These are phyloP conservation scores for Ameiurus melas DNA, from an alignment of 2,113 vertebrate genomes.

Conservation along the genomic window DNA sequence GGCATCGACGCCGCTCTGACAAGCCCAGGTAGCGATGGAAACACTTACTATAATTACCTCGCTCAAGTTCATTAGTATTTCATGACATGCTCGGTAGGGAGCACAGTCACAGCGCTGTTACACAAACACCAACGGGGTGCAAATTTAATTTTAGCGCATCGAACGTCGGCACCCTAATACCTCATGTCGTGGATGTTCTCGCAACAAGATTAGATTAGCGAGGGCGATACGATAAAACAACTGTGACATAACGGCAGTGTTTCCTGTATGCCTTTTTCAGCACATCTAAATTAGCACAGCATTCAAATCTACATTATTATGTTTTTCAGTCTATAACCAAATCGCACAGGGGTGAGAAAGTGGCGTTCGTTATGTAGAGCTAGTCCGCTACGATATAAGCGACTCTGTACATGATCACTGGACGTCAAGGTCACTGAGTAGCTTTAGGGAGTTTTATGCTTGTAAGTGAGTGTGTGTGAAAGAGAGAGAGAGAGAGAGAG, in stretches of 20 bases:
- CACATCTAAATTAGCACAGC: neutral
- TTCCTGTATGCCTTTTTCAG: neutral
- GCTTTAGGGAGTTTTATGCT: constrained; percentile 27
- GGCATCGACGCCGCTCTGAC: constrained; percentile 12
- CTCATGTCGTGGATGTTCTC: constrained; percentile 13
- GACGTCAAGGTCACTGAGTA: constrained; percentile 41
- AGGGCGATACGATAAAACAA: neutral
- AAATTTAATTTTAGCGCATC: constrained; percentile 34
- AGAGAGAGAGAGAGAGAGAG: constrained; percentile 30
- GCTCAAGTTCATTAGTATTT: constrained; percentile 47
- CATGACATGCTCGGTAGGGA: constrained; percentile 22
- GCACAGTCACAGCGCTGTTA: constrained; percentile 5
- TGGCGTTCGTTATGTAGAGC: constrained; percentile 9
- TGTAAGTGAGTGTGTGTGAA: neutral
- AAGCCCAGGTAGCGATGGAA: constrained; percentile 38
- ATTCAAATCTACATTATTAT: neutral
- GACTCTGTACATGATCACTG: neutral
- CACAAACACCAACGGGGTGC: constrained; percentile 15
- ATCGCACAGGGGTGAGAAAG: neutral
- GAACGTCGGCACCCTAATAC: constrained; percentile 23
- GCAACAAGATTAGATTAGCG: constrained; percentile 22
- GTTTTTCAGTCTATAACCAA: neutral
- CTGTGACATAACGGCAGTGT: neutral
- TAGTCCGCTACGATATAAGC: neutral
- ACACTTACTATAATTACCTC: constrained; percentile 47